phyloP scores from a whole-genome alignment of 1,140 invertebrate species.

The Chlorops oryzae region DNA sequence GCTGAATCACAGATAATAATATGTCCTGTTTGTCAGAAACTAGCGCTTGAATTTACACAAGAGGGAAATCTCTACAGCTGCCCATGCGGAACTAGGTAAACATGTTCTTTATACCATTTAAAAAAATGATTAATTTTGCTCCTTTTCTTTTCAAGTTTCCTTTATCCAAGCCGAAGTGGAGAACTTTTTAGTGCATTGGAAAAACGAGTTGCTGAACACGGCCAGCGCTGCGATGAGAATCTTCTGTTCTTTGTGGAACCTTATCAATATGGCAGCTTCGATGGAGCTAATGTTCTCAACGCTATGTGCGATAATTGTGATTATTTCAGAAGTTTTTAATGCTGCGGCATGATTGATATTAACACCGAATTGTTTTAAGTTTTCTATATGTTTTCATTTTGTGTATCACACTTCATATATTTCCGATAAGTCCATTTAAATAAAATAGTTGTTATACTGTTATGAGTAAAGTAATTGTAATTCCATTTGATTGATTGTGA shows the following conservation, averaged over 20 bases:
- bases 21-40: constrained; percentile 33
- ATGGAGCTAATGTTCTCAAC: constrained; percentile 17
- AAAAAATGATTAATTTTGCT: constrained; percentile 1
- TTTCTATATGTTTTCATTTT: too few relatives aligned
- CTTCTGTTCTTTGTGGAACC: constrained; percentile 35
- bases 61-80: neutral
- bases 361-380: too few relatives aligned
- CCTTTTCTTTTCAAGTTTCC: constrained; percentile 6
- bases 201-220: constrained; percentile 24
- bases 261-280: constrained; percentile 27
- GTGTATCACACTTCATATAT: too few relatives aligned
- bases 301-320: constrained; percentile 40
- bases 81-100: constrained; percentile 12
- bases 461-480: too few relatives aligned
- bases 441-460: constrained; percentile 4
- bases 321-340: constrained; percentile 34
- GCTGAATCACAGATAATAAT: constrained; percentile 14
- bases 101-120: neutral
- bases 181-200: constrained; percentile 1
- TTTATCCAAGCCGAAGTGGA: neutral
- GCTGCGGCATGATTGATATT: too few relatives aligned
- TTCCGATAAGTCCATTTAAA: too few relatives aligned
- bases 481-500: too few relatives aligned
- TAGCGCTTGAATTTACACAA: constrained; percentile 7
- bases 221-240: constrained; percentile 24